A percentile compares a stretch with the other conserved stretches of the same genome.
These are phyloP conservation scores for Colius striatus DNA, from an alignment of 2,113 vertebrate species.

Conservation along the genomic window DNA sequence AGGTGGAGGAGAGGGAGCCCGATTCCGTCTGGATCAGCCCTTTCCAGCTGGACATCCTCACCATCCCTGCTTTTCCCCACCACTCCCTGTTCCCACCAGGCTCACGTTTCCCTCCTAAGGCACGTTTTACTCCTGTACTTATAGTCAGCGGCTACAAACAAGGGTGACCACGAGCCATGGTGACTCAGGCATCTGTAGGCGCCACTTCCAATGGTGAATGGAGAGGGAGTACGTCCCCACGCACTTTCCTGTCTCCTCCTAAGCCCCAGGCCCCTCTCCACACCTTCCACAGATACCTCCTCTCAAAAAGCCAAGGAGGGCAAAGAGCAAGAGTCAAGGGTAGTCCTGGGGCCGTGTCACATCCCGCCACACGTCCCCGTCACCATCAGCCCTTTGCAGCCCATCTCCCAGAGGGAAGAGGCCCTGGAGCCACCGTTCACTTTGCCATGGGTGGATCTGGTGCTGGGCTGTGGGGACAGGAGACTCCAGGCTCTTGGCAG, in stretches of 20 bases:
- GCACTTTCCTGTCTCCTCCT: not conserved
- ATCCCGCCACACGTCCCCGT: rapidly evolving
- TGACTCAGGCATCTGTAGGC: not conserved
- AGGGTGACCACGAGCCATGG: not conserved
- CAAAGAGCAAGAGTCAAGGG: not conserved
- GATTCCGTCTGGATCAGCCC: not conserved
- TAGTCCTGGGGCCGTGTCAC: not conserved
- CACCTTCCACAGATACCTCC: not conserved
- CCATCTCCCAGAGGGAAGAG: not conserved
- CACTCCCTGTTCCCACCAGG: not conserved
- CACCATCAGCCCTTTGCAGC: not conserved
- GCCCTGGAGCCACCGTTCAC: not conserved
- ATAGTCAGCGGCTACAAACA: not conserved
- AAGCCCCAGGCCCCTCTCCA: not conserved
- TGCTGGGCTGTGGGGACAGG: not conserved
- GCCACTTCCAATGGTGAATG: not conserved
- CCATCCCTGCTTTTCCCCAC: not conserved
- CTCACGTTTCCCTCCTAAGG: not conserved
- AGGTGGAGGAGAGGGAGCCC: not conserved
- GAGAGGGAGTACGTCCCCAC: not conserved
- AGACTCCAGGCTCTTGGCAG: not conserved
- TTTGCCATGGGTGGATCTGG: not conserved
- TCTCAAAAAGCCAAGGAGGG: not conserved
- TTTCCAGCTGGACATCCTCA: not conserved
- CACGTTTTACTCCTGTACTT: not conserved